phyloP scores from a whole-genome alignment of 2,888 invertebrate genomes.

The Drosophila hamatofila region DNA sequence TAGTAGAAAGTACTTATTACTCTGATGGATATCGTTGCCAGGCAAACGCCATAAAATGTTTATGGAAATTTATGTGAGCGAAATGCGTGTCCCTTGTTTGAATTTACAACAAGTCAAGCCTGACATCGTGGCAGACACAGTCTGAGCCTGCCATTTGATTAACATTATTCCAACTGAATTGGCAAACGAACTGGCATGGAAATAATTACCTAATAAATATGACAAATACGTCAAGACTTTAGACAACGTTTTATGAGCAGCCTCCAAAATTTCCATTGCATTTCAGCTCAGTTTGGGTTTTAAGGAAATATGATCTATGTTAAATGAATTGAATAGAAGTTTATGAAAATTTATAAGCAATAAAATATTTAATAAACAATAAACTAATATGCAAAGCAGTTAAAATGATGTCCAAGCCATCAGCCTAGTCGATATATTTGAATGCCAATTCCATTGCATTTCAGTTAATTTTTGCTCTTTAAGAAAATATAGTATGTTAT shows the following conservation, averaged over 20 bases:
- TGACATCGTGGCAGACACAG: conserved; percentile 11
- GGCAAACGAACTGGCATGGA: conserved; percentile 56
- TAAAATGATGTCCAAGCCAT: background rate
- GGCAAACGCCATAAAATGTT: conserved; percentile 43
- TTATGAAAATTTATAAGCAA: background rate
- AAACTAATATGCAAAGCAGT: background rate
- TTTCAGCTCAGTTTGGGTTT: background rate
- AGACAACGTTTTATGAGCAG: background rate
- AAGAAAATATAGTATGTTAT: too few species aligned
- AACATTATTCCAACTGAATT: conserved; percentile 66
- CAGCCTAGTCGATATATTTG: too few species aligned
- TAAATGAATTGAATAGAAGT: background rate
- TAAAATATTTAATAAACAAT: background rate
- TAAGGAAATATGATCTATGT: background rate
- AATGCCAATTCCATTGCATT: too few species aligned
- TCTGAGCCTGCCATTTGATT: conserved; percentile 54
- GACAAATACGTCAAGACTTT: conserved; percentile 20
- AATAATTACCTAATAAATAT: conserved; percentile 67
- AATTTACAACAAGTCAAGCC: conserved; percentile 51
- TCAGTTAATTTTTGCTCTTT: too few species aligned
- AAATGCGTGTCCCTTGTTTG: conserved; percentile 44
- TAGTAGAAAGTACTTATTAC: conserved; percentile 22
- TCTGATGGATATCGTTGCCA: conserved; percentile 50
- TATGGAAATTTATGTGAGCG: conserved; percentile 52
- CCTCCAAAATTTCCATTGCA: background rate